Evolutionary conservation across 2,888 invertebrate genomes (phyloP), one percentile per base, ranked within the genome.

Genomic region (Leptogaster cylindrica): DNA sequence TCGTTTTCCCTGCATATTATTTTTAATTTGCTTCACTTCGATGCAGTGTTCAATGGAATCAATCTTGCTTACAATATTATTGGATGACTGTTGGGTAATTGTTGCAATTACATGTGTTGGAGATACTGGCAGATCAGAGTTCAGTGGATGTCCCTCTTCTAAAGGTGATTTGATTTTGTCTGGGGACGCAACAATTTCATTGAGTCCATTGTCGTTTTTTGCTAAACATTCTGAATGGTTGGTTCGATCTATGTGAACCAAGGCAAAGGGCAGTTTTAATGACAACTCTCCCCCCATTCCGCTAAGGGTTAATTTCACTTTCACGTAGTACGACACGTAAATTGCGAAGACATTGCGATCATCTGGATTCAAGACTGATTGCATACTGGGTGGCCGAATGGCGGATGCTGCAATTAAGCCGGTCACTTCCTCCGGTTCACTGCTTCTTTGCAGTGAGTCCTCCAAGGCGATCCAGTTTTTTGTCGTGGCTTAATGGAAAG

Each of bases 391-490:
- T 8, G 77, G 83, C 52, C 87, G 77, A 10, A 86, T 84, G n/a
- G 86, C 86, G 3, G 86, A 86, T 1, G 87, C 85, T 28, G 82
- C 79, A 52, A 80, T 81, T 46, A 74, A 73, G 33, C 82, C 78
- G 41, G 79, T 79, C 41, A 80, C 80, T 70, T 81, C 80, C 1
- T 86, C 84, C 48, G 86, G 86, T 46, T 86, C 86, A 0, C 85
- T 88, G 28, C 86, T 83, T 76, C 89, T 88, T 51, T 89, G 89
- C 77, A 91, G 88, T 0, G 90, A 90, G 74, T 93, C 93, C 79
- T 93, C 93, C n/a, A 93, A 82, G 0, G 93, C 93, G 72, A 93
- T 93, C 93, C 93, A 93, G 78, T 93, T 93, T 81, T 93, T 93
- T 48, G 93, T 93, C 10, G 89, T 87, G 8, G 92, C 91, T 83